Percentiles rank a stretch among this genome's conserved stretches.
These are phyloP conservation scores for Salticus scenicus DNA, from an alignment of 2,888 invertebrate genomes.

Conservation along the genomic window DNA sequence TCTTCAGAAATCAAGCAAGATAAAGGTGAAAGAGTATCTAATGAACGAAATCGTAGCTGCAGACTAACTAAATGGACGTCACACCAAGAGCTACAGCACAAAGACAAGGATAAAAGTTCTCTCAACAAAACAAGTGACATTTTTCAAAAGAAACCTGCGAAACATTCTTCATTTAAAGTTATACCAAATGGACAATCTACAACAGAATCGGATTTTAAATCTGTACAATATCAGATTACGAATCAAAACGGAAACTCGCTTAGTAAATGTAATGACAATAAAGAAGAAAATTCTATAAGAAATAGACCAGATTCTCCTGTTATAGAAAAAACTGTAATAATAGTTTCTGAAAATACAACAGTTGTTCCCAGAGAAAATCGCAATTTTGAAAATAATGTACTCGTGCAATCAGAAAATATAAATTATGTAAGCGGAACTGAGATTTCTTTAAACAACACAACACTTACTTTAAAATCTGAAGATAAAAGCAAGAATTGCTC, in stretches of 20 bases:
- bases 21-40: constrained; percentile 2
- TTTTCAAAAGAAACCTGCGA: neutral
- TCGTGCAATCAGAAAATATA: neutral
- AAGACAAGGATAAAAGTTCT: constrained; percentile 10
- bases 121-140: neutral
- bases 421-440: neutral
- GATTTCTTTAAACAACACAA: neutral
- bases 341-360: constrained; percentile 41
- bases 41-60: constrained; percentile 27
- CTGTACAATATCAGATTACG: too few relatives aligned
- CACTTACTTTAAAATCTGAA: neutral
- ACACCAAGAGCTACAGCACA: constrained; percentile 41
- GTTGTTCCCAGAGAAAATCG: neutral
- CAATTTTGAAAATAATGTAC: too few relatives aligned
- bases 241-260: too few relatives aligned
- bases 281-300: neutral
- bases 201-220: neutral
- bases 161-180: neutral
- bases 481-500: neutral
- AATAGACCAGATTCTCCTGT: neutral
- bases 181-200: neutral
- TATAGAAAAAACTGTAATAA: constrained; percentile 54
- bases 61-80: constrained; percentile 57
- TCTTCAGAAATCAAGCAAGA: neutral
- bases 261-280: neutral